Evolutionary conservation across 1,140 invertebrate genomes (phyloP), one percentile per base, ranked within the genome.

Genomic region (Anoplolepis gracilipes): DNA sequence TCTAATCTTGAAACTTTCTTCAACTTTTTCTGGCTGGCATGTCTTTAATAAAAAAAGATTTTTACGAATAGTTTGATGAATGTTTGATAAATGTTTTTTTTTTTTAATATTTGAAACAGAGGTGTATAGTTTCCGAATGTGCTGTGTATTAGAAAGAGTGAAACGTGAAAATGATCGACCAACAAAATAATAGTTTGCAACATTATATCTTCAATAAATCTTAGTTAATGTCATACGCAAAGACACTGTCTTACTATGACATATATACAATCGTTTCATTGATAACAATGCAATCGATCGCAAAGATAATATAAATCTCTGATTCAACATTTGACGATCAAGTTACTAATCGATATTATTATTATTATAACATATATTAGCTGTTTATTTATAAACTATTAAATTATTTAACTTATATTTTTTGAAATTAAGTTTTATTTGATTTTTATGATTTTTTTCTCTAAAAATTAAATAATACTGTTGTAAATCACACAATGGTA

Each of bases 241-340:
- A 46, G 13, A 46, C 42, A 42, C 10, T 1, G 39, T 62, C 36
- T 76, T 39, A 30, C 11, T 42, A 4, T 25, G 36, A 42, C 16
- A 13, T 55, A 42, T 49, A 49, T 49, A 42, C 28, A 78, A 65
- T 64, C 39, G 36, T 1, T 64, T 77, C 42, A 30, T 64, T 30
- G 13, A 46, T 62, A 42, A 76, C 36, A 62, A 62, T 77, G 11
- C 16, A 6, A 49, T 33, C 10, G 19, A 64, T 33, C 3, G 28
- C 7, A 39, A 33, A 19, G 7, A 46, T 22, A 42, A 30, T 10
- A 46, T 30, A 19, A 64, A 22, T 22, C 2, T n/a, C 19, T 73
- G 6, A 55, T 33, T 10, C n/a, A 55, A 75, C 33, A 33, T 22
- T 57, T 36, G 2, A 73, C 30, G 49, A 75, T 25, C 11, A 59